Evolutionary conservation across 2,888 invertebrate genomes (phyloP), one percentile per base, ranked within the genome.

Genomic region (Chloroclystis v-ata): DNA sequence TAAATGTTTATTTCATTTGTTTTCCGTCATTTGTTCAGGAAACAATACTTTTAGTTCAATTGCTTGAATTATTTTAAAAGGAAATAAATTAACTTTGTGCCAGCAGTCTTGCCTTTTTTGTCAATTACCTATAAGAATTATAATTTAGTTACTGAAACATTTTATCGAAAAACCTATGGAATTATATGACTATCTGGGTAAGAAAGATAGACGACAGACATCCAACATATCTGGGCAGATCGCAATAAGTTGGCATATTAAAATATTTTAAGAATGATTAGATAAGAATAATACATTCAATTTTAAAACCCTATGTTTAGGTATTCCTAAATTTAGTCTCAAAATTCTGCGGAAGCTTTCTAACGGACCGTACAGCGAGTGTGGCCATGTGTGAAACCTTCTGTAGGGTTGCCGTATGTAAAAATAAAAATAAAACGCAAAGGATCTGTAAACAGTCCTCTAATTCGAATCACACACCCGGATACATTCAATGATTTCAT

Each of bases 401-500:
- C 69, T 69, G 71, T 67, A 67, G 50, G 50, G 65, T 72, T 75
- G 64, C 71, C 74, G 65, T 68, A 69, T 65, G 69, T 71, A 69
- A 76, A 78, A 78, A 79, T 74, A 65, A 66, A 67, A 41, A 25
- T 41, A 41, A 48, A 65, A 61, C 67, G 60, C 57, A 56, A 65
- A 65, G 67, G 55, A 73, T 74, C 72, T 80, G 81, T 82, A 84
- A 83, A 83, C 78, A 77, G 75, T 75, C 75, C 75, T 68, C 70
- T 86, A 84, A 87, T 84, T 76, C 82, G 85, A 77, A 85, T 86
- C 72, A 79, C 71, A 84, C 85, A 80, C 79, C 56, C 64, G 74
- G 74, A 77, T 77, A 82, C 81, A 80, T 84, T 79, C 71, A 73
- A 68, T 66, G 71, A 77, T 84, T 81, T 70, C 73, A 78, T 74